These are phyloP conservation scores for Sympetrum striolatum DNA, from an alignment of 2,888 invertebrate genomes.

Conservation along the genomic window DNA sequence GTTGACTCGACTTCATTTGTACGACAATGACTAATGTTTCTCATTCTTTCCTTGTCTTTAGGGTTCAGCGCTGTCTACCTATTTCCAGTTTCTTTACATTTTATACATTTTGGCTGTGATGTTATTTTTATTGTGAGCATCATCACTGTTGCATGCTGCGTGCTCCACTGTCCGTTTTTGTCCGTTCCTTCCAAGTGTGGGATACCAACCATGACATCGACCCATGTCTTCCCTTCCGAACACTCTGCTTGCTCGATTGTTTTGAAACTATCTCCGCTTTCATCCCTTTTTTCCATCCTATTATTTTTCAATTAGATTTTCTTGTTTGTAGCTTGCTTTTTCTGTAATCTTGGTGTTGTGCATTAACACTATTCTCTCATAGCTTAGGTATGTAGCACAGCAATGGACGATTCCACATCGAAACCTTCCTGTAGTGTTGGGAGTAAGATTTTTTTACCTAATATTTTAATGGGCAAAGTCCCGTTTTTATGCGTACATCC, in stretches of 20 bases:
- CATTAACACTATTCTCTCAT: slow-evolving; percentile 21
- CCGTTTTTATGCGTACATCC: not conserved
- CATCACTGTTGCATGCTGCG: slow-evolving; percentile 23
- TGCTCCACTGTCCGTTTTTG: slow-evolving; percentile 1
- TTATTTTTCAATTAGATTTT: slow-evolving; percentile 11
- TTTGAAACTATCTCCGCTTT: not conserved
- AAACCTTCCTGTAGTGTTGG: not conserved
- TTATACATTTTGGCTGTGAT: slow-evolving; percentile 5
- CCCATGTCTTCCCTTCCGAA: not conserved
- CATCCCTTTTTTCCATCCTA: not conserved
- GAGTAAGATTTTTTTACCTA: not conserved
- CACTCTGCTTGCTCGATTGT: not conserved
- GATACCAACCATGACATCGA: not conserved
- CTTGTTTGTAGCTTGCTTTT: not conserved
- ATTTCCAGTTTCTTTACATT: slow-evolving; percentile 17
- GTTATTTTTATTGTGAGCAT: slow-evolving; percentile 19
- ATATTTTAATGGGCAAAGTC: not conserved
- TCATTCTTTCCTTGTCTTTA: slow-evolving; percentile 19
- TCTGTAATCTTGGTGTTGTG: not conserved
- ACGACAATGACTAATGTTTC: not conserved
- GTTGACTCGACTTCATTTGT: slow-evolving; percentile 28
- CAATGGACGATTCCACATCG: not conserved
- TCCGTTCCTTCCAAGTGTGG: slow-evolving; percentile 9
- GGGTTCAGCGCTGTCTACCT: slow-evolving; percentile 3
- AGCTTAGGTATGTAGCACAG: not conserved